Evolutionary conservation across 92 coral and sea anemone species (phyloP).

Genomic region (Epizoanthus stellaris): DNA sequence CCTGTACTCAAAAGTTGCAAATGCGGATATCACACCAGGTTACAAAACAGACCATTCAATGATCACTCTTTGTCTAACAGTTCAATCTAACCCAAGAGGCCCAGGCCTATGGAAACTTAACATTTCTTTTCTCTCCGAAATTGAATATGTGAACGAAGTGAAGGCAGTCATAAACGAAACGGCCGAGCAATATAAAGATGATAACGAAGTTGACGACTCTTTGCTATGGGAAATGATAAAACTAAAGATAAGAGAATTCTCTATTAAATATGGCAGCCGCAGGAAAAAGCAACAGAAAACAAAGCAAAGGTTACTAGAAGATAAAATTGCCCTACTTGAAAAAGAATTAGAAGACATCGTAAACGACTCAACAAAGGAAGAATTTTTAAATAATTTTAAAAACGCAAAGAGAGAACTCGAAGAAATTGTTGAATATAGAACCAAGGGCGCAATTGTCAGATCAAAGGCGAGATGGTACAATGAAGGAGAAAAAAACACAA

Average conservation of each 20-base stretch:
- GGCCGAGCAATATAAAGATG: constrained; percentile 5
- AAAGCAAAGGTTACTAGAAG: constrained; percentile 9
- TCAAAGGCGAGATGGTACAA: constrained; percentile 51
- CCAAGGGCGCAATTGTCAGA: constrained; percentile 55
- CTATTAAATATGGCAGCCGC: constrained; percentile 4
- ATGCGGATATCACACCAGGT: constrained; percentile 1
- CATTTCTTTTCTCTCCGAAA: constrained; percentile 15
- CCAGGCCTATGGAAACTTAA: constrained; percentile 23
- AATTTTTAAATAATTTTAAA: not conserved
- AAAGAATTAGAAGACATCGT: no score
- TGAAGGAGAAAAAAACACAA: constrained; percentile 62
- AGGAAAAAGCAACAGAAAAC: not conserved
- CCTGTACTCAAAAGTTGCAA: not conserved
- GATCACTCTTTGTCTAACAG: not conserved
- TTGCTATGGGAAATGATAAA: constrained; percentile 35
- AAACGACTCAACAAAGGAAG: not conserved
- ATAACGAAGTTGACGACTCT: constrained; percentile 3
- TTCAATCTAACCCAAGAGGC: constrained; percentile 1
- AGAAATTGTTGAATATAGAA: constrained; percentile 38
- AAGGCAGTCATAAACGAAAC: constrained; percentile 22
- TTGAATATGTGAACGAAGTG: not conserved
- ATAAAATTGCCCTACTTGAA: not conserved
- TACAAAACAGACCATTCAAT: constrained; percentile 17
- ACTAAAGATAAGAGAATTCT: constrained; percentile 12
- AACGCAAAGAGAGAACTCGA: constrained; percentile 14